These are phyloP conservation scores for Drosophila biarmipes DNA, from an alignment of 1,140 invertebrate species.

Conservation along the genomic window DNA sequence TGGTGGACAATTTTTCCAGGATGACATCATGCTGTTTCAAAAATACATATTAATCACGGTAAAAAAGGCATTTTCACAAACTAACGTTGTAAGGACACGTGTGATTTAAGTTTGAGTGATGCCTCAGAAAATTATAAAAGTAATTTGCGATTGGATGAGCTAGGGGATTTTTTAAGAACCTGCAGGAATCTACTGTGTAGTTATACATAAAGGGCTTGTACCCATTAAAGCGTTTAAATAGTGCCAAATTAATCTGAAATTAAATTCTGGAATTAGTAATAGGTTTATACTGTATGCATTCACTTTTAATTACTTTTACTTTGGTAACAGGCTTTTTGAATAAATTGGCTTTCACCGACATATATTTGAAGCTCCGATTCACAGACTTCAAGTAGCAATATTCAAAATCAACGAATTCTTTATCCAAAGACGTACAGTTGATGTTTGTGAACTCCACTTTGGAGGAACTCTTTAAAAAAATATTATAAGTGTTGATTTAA, in stretches of 20 bases:
- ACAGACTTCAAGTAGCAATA: constrained; percentile 23
- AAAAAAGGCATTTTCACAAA: background rate
- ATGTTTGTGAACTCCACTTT: constrained; percentile 22
- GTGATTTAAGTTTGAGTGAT: background rate
- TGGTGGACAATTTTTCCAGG: background rate
- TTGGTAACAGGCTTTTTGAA: background rate
- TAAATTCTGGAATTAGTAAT: background rate
- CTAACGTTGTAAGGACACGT: background rate
- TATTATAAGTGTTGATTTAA: too few species aligned
- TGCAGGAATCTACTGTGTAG: background rate
- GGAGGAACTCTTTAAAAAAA: background rate
- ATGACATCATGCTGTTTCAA: background rate
- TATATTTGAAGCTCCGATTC: constrained; percentile 27
- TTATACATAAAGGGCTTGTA: background rate
- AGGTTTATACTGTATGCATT: background rate
- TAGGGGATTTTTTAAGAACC: background rate
- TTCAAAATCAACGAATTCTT: constrained; percentile 7
- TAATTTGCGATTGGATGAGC: background rate
- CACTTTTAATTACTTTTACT: background rate
- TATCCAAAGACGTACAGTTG: constrained; percentile 9
- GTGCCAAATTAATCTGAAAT: background rate
- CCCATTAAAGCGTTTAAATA: background rate
- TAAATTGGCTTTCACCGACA: background rate
- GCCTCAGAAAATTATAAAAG: background rate
- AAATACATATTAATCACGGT: too few species aligned